Percentiles rank a stretch among this genome's conserved stretches.
These are phyloP conservation scores for Heterodera carotae DNA, from an alignment of 1,140 invertebrate species.

Conservation along the genomic window DNA sequence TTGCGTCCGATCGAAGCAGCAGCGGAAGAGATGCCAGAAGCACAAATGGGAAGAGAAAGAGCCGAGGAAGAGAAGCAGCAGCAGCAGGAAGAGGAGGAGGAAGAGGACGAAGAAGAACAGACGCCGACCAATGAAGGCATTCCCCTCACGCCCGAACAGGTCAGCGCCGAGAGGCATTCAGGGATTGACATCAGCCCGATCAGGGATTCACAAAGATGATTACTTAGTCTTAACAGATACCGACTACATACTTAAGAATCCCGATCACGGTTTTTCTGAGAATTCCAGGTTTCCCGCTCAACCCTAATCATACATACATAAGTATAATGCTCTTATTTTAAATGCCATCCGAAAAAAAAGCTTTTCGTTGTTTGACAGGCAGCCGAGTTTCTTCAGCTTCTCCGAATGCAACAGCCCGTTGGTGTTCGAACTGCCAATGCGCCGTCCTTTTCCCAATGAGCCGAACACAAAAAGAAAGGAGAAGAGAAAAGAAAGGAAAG, in stretches of 20 bases:
- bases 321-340: no score
- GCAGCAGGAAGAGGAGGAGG: constrained; percentile 1
- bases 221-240: no score
- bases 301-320: no score
- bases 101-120: constrained; percentile 13
- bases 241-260: no score
- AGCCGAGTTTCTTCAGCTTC: constrained; percentile 17
- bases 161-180: not conserved
- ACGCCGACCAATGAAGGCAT: no score
- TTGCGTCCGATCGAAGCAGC: constrained; percentile 10
- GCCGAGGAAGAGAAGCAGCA: not conserved
- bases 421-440: not conserved
- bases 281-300: no score
- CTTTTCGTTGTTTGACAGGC: constrained; percentile 5
- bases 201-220: no score
- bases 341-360: not conserved
- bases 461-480: no score
- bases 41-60: not conserved
- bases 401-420: constrained; percentile 16
- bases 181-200: no score
- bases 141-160: constrained; percentile 24
- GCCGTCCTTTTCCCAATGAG: not conserved
- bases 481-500: no score
- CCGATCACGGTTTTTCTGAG: no score
- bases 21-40: not conserved